Evolutionary conservation across 2,888 invertebrate genomes (phyloP).

Genomic region (Chalcis sispes): DNA sequence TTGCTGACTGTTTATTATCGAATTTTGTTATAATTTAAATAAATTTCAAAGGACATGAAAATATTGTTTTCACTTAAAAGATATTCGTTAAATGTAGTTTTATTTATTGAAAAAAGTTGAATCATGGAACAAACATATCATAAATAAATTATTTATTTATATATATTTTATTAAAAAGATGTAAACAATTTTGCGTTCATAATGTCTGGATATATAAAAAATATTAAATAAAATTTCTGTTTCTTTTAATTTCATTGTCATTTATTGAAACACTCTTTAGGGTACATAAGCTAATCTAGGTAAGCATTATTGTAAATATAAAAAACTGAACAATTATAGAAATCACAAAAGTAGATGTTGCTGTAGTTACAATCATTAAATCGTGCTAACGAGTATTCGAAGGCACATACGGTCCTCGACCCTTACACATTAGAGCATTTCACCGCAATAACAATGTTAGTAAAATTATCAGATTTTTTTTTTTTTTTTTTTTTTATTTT

Average conservation of each 20-base stretch:
- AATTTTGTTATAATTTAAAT: conserved; percentile 34
- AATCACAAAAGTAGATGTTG: conserved; percentile 74
- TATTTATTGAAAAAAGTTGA: no score
- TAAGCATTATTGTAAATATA: conserved; percentile 74
- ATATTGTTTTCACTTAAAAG: background rate
- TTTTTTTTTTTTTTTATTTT: no score
- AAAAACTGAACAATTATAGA: conserved; percentile 71
- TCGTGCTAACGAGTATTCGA: conserved; percentile 70
- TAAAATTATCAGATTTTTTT: conserved; percentile 32
- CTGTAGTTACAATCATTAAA: conserved; percentile 66
- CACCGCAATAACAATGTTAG: conserved; percentile 69
- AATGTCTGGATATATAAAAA: no score
- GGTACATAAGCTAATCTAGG: conserved; percentile 73
- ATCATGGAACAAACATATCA: no score
- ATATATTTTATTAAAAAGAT: no score
- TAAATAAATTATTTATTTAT: no score
- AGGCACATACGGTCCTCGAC: conserved; percentile 76
- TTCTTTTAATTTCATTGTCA: conserved; percentile 66
- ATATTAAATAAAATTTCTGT: conserved; percentile 49
- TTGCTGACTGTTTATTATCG: conserved; percentile 37
- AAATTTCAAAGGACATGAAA: conserved; percentile 11
- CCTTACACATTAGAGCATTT: conserved; percentile 73
- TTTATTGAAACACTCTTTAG: conserved; percentile 76
- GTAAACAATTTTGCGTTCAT: no score
- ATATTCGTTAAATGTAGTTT: no score